Evolutionary conservation across 2,113 vertebrate genomes (phyloP).

Genomic region (Charina bottae): DNA sequence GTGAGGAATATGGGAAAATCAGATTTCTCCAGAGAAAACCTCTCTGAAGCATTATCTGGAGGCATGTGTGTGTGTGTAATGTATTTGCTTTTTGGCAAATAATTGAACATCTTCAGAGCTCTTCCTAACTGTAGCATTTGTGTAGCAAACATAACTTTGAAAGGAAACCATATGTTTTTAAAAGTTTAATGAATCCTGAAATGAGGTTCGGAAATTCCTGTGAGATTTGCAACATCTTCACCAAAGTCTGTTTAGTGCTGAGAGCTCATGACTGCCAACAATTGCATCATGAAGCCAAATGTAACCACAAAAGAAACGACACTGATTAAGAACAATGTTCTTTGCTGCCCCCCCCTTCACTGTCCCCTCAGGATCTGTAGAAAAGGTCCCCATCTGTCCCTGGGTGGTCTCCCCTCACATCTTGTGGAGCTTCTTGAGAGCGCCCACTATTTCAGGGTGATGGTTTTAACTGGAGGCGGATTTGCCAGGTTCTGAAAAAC

Average conservation of each 20-base stretch:
- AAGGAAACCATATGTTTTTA: constrained; percentile 33
- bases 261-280: constrained; percentile 37
- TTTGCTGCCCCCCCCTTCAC: neutral
- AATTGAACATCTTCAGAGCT: neutral
- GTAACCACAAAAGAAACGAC: constrained; percentile 44
- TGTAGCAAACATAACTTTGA: constrained; percentile 10
- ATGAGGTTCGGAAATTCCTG: neutral
- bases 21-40: neutral
- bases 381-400: constrained; percentile 30
- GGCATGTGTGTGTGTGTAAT: neutral
- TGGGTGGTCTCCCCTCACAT: constrained; percentile 35
- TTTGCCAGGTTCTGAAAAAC: neutral
- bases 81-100: neutral
- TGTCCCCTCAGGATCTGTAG: constrained; percentile 19
- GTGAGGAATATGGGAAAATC: neutral
- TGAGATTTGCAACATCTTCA: constrained; percentile 43
- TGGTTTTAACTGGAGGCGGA: constrained; percentile 17
- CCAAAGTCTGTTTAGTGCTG: constrained; percentile 18
- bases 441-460: constrained; percentile 37
- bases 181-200: constrained; percentile 17
- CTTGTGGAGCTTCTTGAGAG: constrained; percentile 10
- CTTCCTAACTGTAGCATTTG: neutral
- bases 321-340: neutral
- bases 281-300: constrained; percentile 50
- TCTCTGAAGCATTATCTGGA: neutral